Evolutionary conservation across 2,797 vertebrate genomes (phyloP).

Genomic region (Petrocephalus sullivani): DNA sequence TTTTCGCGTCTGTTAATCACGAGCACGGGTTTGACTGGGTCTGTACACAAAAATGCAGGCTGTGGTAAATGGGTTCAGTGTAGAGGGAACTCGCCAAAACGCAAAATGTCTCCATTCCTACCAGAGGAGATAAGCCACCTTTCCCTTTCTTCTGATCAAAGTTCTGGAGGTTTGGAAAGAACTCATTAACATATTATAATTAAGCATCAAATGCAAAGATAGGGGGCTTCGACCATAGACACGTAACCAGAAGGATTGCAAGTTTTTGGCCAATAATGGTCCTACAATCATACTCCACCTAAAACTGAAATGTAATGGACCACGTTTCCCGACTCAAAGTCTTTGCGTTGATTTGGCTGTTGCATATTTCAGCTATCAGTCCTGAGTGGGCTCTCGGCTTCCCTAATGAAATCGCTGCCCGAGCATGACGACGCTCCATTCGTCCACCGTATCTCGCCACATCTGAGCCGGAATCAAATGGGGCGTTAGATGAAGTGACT

Average conservation of each 20-base stretch:
- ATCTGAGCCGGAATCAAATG: slow-evolving; percentile 9
- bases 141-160: not conserved
- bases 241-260: not conserved
- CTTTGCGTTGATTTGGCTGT: not conserved
- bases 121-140: not conserved
- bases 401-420: not conserved
- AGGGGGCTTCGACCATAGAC: not conserved
- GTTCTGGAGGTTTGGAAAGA: not conserved
- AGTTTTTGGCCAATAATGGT: not conserved
- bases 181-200: not conserved
- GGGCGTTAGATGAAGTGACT: slow-evolving; percentile 15
- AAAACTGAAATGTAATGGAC: not conserved
- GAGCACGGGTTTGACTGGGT: not conserved
- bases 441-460: not conserved
- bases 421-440: not conserved
- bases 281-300: not conserved
- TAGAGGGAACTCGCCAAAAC: not conserved
- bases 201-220: not conserved
- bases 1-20: not conserved
- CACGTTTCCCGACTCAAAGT: not conserved
- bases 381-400: not conserved
- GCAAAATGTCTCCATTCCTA: not conserved
- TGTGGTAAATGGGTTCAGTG: not conserved
- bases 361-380: not conserved
- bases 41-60: not conserved